Percentiles rank a stretch among this genome's conserved stretches.
phyloP scores from a whole-genome alignment of 2,113 vertebrate genomes.

The Tachuris rubrigastra region DNA sequence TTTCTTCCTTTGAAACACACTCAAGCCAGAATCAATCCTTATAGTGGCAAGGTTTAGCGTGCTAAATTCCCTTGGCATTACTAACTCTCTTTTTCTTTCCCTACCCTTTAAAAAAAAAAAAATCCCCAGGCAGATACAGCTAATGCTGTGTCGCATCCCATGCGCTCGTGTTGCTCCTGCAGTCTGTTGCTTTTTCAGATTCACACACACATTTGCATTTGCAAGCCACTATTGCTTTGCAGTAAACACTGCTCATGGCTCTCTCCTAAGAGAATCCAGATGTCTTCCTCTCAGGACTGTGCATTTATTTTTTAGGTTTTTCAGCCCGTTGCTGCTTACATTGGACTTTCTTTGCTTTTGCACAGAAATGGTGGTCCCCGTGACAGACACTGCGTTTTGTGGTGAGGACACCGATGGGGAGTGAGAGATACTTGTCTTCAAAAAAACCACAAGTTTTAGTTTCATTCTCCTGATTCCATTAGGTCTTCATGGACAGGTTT shows the following conservation, averaged over 20 bases:
- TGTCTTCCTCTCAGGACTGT: neutral
- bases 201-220: slow-evolving; percentile 56
- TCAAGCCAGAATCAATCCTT: neutral
- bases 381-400: accelerated
- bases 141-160: slow-evolving; percentile 27
- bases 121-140: neutral
- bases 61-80: slow-evolving; percentile 24
- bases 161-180: slow-evolving; percentile 19
- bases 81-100: neutral
- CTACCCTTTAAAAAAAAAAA: neutral
- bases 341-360: neutral
- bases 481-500: neutral
- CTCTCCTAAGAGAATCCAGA: slow-evolving; percentile 22
- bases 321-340: neutral
- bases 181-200: slow-evolving; percentile 60
- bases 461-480: neutral
- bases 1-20: neutral
- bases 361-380: accelerated
- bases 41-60: neutral
- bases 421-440: neutral
- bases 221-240: slow-evolving; percentile 48
- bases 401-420: neutral
- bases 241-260: slow-evolving; percentile 30
- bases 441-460: neutral
- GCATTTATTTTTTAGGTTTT: neutral